Conservation (phyloP, 2,888 invertebrate species). For the Acleris literana region DNA sequence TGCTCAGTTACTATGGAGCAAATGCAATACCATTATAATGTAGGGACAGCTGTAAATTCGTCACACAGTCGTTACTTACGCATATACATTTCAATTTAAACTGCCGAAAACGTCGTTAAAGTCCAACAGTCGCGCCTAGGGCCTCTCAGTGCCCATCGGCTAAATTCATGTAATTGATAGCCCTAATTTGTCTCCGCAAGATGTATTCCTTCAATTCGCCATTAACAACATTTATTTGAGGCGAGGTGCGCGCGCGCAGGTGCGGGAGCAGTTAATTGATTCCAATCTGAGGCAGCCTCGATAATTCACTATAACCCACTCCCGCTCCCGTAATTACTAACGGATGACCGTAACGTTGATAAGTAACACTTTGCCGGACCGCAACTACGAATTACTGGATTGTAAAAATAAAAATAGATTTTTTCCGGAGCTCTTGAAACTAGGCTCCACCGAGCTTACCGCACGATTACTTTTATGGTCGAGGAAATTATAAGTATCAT, state of each 20-base stretch:
- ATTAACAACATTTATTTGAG: conserved; percentile 26
- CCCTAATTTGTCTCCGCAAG: conserved; percentile 21
- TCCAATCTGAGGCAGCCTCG: conserved; percentile 73
- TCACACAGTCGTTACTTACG: too few relatives aligned
- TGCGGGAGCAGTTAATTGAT: conserved; percentile 77
- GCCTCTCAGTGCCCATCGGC: background rate
- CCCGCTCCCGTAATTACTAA: conserved; percentile 56
- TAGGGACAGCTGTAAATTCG: too few relatives aligned
- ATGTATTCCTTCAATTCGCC: conserved; percentile 24
- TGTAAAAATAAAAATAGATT: conserved; percentile 20
- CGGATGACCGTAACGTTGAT: conserved; percentile 53
- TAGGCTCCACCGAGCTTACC: background rate
- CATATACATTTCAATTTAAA: background rate
- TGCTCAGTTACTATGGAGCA: too few relatives aligned
- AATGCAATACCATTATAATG: too few relatives aligned
- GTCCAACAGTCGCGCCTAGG: conserved; percentile 1
- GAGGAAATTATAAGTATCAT: background rate
- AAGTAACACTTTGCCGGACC: conserved; percentile 14
- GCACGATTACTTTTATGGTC: conserved; percentile 1
- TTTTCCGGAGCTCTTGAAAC: background rate
- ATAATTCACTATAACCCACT: conserved; percentile 69
- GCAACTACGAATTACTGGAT: conserved; percentile 20
- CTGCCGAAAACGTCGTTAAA: background rate
- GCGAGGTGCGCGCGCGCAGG: conserved; percentile 52
- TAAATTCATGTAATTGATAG: conserved; percentile 12